phyloP scores from a whole-genome alignment of 64 coral and sea anemone species.

The Dendrophyllia cribrosa region DNA sequence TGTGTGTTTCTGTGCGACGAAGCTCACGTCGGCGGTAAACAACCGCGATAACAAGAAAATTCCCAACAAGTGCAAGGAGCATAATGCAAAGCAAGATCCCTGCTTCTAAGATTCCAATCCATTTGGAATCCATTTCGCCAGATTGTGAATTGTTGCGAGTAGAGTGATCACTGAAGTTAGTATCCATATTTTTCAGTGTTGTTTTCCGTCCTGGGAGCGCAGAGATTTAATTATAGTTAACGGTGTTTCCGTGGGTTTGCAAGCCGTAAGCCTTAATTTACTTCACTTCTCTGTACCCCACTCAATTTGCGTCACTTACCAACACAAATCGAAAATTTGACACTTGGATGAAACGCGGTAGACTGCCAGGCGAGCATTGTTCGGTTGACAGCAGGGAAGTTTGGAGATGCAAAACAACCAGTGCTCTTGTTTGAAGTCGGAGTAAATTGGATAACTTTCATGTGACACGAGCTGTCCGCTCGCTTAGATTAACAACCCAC shows the following conservation, averaged over 20 bases:
- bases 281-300: neutral
- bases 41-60: slow-evolving; percentile 70
- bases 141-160: neutral
- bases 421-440: neutral
- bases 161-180: neutral
- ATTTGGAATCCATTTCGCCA: slow-evolving; percentile 5
- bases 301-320: slow-evolving; percentile 23
- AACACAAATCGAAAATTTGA: neutral
- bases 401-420: neutral
- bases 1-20: slow-evolving; percentile 65
- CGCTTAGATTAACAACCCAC: neutral
- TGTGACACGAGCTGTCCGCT: neutral
- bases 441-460: neutral
- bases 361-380: neutral
- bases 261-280: neutral
- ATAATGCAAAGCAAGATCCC: slow-evolving; percentile 42
- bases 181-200: neutral
- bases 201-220: neutral
- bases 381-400: neutral
- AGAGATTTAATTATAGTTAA: neutral
- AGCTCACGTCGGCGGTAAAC: slow-evolving; percentile 67
- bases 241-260: too few relatives aligned
- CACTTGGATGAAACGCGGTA: neutral
- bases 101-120: slow-evolving; percentile 64
- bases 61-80: slow-evolving; percentile 56